Base-by-base conservation (phyloP, 2,797 vertebrate species). In the Danio albolineatus region DNA sequence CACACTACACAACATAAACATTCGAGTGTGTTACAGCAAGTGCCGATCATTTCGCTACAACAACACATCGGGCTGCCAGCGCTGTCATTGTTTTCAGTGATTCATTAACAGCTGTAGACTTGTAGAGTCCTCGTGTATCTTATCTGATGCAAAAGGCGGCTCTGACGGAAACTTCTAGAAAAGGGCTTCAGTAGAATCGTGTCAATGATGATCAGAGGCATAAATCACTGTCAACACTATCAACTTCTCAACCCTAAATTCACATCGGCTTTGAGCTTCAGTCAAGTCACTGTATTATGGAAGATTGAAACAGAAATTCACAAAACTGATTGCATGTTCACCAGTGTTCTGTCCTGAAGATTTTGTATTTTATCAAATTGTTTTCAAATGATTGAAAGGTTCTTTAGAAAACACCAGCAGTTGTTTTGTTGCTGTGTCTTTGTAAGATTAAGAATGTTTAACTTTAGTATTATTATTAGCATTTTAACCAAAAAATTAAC, bases 1-100 rank as follows among this genome's bases (percentile, higher is more conserved):
- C 48, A 71, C 43, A 36, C 62, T 57, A 49, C 64, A 57, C 74
- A 64, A 43, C 14, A 77, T 10, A 7, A 6, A 59, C 69, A 61
- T 76, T 69, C 73, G 64, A 81, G 69, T 44, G 21, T 21, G 54
- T 61, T 81, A 49, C 57, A 60, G 73, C 54, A 60, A 73, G 56
- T 36, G 21, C 43, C 36, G 41, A 49, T 73, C 21, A 61, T 49
- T 74, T 49, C 2, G 39, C 44, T 74, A 74, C 61, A 74, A 74
- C 16, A 49, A 61, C 44, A 74, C 57, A 74, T 14, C 44, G 39
- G 16, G 16, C 57, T 14, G 51, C 39, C 69, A 72, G 56, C 54
- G 9, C 12, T 10, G 17, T 43, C 51, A 44, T 44, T 74, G 10
- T 21, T 46, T 44, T 73, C 41, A 43, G 2, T 16, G 56, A 73